These are phyloP conservation scores for Dasyurus viverrinus DNA, from an alignment of 2,113 vertebrate genomes.

Conservation along the genomic window DNA sequence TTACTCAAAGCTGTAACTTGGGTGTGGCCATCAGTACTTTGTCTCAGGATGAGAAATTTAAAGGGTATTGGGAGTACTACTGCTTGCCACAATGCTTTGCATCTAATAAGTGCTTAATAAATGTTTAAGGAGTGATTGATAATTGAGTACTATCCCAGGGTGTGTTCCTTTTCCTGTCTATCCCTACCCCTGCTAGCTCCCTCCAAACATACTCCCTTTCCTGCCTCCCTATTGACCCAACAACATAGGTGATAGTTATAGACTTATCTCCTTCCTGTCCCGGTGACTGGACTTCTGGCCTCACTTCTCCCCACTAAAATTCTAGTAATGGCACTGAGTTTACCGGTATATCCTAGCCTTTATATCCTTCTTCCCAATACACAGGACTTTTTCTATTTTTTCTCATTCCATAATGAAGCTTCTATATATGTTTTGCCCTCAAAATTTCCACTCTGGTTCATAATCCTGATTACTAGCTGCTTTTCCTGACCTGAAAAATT, in stretches of 20 bases:
- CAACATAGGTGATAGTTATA: not conserved
- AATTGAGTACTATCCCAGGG: not conserved
- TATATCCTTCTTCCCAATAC: not conserved
- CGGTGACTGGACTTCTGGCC: not conserved
- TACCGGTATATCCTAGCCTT: not conserved
- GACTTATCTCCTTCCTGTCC: not conserved
- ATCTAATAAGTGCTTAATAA: not conserved
- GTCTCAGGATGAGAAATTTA: not conserved
- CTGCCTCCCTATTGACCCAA: not conserved
- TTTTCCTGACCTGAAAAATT: not conserved
- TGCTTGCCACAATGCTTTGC: not conserved
- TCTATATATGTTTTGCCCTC: not conserved
- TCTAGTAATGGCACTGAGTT: not conserved
- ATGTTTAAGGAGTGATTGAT: not conserved
- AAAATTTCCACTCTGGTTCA: not conserved
- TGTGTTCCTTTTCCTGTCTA: not conserved
- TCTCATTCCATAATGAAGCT: not conserved
- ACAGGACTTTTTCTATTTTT: not conserved
- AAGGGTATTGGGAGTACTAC: not conserved
- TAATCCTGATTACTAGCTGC: not conserved
- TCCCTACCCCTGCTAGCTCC: not conserved
- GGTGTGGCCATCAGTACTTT: not conserved
- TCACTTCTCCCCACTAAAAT: not conserved
- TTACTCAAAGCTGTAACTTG: not conserved
- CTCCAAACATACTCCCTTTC: not conserved